Evolutionary conservation across 53 echinoderm and acorn worm species (phyloP).

Genomic region (Patiria pectinifera): DNA sequence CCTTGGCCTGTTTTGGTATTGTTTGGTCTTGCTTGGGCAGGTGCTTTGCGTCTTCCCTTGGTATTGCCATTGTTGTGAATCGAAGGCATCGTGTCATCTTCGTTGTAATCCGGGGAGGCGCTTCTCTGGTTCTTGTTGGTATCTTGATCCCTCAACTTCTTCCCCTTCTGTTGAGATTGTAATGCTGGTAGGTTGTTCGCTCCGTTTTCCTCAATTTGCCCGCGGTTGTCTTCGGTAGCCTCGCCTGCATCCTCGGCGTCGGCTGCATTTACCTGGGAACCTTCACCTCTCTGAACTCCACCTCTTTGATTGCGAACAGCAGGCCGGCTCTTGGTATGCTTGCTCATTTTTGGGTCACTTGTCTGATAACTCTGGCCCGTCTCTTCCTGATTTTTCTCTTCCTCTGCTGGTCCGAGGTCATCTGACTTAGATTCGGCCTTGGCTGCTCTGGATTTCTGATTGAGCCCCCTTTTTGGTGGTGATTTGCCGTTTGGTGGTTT

Average conservation of each 20-base stretch:
- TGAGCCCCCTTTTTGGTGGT: not conserved
- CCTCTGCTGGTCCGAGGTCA: not conserved
- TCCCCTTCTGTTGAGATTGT: too few relatives aligned
- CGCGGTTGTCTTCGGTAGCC: not conserved
- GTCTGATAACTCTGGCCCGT: not conserved
- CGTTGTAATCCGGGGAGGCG: not conserved
- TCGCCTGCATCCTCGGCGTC: not conserved
- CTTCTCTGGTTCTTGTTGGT: not conserved
- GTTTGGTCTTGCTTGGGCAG: not conserved
- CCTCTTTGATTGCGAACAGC: slow-evolving; percentile 35
- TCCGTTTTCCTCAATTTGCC: not conserved
- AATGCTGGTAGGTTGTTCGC: not conserved
- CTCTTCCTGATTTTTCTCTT: not conserved
- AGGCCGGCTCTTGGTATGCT: slow-evolving; percentile 19
- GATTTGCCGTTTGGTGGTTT: not conserved
- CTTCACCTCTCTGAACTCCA: slow-evolving; percentile 23
- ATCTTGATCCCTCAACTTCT: slow-evolving; percentile 8
- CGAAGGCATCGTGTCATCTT: not conserved
- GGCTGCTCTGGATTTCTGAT: slow-evolving; percentile 5
- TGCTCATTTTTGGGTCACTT: not conserved
- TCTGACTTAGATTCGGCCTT: not conserved
- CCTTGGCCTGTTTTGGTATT: not conserved
- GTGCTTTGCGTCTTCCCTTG: not conserved
- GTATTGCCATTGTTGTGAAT: not conserved
- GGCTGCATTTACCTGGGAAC: not conserved